Base-by-base conservation (phyloP, 2,888 invertebrate genomes). In the Brassicogethes aeneus region DNA sequence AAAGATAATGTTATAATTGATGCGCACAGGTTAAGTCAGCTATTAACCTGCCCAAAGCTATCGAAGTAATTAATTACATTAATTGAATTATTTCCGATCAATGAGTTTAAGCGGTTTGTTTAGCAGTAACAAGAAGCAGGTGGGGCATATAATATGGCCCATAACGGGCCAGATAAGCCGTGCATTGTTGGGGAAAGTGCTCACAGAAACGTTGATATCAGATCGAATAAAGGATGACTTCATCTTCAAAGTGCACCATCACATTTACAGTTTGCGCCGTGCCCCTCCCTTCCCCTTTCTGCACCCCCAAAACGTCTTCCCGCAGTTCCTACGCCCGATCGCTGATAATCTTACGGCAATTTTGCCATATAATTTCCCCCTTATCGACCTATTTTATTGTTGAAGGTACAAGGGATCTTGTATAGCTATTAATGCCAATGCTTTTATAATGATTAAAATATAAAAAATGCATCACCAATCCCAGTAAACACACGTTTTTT, bases 31-130 rank as follows among this genome's bases (percentile, higher is more conserved):
- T 48, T 50, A 50, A 50, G 45, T 48, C 48, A 46, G 50, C 45
- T 50, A 46, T 46, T 43, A 39, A 41, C 42, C 41, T 43, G 41
- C 36, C 36, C 43, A 23, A 38, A 23, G 41, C 50, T 37, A 42
- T 46, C 37, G 38, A 40, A 37, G 47, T 48, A 52, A 55, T 55
- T 56, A 54, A 54, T 54, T 51, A 46, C 48, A 46, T 51, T 52
- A 56, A 56, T 55, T 56, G 53, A 54, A 55, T 56, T 53, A 55
- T 52, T 53, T 56, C 53, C 53, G 54, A 54, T 56, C 55, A 46
- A 51, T 52, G 50, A 47, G 46, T 23, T 23, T 10, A 10, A 23
- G 23, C 40, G 43, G 41, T 37, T 16, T 41, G 36, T 46, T 39
- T 41, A 39, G 40, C 47, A 45, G 23, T 23, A 10, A 10, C 23